Conservation (phyloP, 1,140 invertebrate species). For the Drosophila teissieri region DNA sequence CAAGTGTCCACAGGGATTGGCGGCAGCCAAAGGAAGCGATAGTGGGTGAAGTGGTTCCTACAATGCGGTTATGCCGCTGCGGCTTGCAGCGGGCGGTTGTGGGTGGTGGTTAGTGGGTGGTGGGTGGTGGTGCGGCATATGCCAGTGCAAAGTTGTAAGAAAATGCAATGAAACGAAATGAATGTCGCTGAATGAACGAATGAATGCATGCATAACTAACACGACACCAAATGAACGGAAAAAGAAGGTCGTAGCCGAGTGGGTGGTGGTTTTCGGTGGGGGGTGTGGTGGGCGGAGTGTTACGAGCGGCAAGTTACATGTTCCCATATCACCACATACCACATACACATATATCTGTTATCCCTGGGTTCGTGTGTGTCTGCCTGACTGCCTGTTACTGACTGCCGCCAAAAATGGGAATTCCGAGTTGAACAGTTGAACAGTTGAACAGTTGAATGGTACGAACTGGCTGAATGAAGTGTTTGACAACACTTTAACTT, state of each 20-base stretch:
- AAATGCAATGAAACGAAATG: conserved; percentile 78
- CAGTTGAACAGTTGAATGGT: conserved; percentile 12
- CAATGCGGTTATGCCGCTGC: conserved; percentile 56
- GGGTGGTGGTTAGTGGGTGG: not conserved
- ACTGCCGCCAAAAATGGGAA: conserved; percentile 19
- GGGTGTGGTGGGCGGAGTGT: too few species aligned
- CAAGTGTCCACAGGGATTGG: conserved; percentile 36
- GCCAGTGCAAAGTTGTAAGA: conserved; percentile 60
- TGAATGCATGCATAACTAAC: conserved; percentile 79
- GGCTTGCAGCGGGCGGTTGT: not conserved
- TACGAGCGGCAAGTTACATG: conserved; percentile 13
- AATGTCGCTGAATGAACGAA: conserved; percentile 72
- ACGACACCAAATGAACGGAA: conserved; percentile 31
- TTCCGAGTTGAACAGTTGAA: conserved; percentile 2
- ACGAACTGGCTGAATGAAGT: conserved; percentile 67
- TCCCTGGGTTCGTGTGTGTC: conserved; percentile 2
- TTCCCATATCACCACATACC: not conserved
- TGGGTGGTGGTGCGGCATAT: conserved; percentile 12
- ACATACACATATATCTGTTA: conserved; percentile 3
- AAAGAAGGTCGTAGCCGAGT: not conserved
- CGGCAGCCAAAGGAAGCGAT: conserved; percentile 6
- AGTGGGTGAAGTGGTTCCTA: conserved; percentile 21
- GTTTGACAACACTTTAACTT: conserved; percentile 82
- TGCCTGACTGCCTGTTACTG: conserved; percentile 13
- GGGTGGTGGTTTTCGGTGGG: not conserved